phyloP scores from a whole-genome alignment of 2,797 vertebrate species.

The Microctenopoma lineatum region DNA sequence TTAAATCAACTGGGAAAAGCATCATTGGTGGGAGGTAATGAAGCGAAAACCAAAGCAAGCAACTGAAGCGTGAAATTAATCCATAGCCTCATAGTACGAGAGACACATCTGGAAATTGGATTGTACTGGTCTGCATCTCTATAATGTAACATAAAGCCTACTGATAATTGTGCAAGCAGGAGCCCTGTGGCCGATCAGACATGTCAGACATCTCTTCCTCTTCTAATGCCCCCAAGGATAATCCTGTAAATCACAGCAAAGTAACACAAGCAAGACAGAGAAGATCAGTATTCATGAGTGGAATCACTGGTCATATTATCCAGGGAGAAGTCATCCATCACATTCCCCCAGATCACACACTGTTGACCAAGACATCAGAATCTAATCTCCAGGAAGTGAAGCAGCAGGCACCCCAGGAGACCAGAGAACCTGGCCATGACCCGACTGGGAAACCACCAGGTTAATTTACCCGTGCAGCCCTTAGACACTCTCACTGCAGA shows the following conservation, averaged over 20 bases:
- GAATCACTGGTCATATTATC: conserved; percentile 42
- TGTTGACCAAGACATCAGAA: conserved; percentile 52
- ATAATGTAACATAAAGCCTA: conserved; percentile 16
- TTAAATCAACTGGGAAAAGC: conserved; percentile 48
- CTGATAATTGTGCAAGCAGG: conserved; percentile 36
- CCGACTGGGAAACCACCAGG: conserved; percentile 23
- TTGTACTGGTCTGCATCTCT: conserved; percentile 22
- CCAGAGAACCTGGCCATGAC: conserved; percentile 47
- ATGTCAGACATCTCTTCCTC: conserved; percentile 31
- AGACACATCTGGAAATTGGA: conserved; percentile 55
- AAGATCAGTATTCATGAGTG: conserved; percentile 37
- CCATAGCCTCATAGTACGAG: conserved; percentile 33
- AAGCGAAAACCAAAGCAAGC: conserved; percentile 43
- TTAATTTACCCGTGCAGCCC: conserved; percentile 52
- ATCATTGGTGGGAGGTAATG: conserved; percentile 50
- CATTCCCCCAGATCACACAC: conserved; percentile 50
- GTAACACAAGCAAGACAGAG: conserved; percentile 27
- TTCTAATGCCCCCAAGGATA: not conserved
- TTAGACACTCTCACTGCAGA: conserved; percentile 10
- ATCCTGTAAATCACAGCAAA: conserved; percentile 60
- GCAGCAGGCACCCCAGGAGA: conserved; percentile 6
- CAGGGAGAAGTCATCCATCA: conserved; percentile 61
- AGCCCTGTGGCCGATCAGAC: conserved; percentile 48
- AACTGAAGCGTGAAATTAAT: conserved; percentile 65
- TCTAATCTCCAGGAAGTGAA: conserved; percentile 60